phyloP scores from a whole-genome alignment of 2,113 vertebrate genomes.

The Brachirus orientalis region DNA sequence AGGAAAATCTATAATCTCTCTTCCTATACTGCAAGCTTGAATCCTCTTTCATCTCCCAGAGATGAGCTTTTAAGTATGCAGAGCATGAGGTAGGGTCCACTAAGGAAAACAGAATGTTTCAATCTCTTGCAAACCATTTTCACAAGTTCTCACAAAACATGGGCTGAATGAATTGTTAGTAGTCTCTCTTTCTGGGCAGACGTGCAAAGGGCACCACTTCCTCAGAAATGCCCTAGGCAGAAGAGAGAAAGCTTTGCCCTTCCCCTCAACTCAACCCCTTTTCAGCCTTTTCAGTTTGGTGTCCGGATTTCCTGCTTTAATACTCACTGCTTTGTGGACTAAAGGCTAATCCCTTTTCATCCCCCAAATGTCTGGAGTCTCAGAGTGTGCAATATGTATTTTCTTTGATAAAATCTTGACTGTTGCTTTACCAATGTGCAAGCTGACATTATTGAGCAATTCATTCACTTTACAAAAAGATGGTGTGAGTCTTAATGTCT shows the following conservation, averaged over 20 bases:
- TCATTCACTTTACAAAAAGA: neutral
- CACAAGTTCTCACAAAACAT: conserved; percentile 51
- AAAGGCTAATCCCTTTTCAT: neutral
- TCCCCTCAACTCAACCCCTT: conserved; percentile 50
- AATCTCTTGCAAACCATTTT: conserved; percentile 44
- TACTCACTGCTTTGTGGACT: conserved; percentile 26
- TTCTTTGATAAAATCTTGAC: too few relatives aligned
- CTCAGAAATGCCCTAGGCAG: conserved; percentile 49
- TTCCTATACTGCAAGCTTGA: conserved; percentile 32
- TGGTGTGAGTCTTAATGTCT: neutral
- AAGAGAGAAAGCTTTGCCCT: conserved; percentile 33
- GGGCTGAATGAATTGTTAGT: conserved; percentile 51
- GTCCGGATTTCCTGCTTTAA: conserved; percentile 44
- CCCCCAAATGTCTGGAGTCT: conserved; percentile 9
- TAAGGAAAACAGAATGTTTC: conserved; percentile 62
- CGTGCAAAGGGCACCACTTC: conserved; percentile 29
- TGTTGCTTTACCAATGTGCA: neutral
- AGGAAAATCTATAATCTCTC: conserved; percentile 41
- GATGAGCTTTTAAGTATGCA: conserved; percentile 48
- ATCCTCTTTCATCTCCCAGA: conserved; percentile 59
- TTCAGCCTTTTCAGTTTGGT: conserved; percentile 30
- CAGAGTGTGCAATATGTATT: neutral
- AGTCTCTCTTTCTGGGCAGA: conserved; percentile 25
- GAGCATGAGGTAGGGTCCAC: conserved; percentile 34
- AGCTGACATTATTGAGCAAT: neutral